A percentile compares a stretch with the other conserved stretches of the same genome.
Evolutionary conservation across 37 sponge, comb jelly and placozoan species (phyloP).

Genomic region (Spongia lamella): DNA sequence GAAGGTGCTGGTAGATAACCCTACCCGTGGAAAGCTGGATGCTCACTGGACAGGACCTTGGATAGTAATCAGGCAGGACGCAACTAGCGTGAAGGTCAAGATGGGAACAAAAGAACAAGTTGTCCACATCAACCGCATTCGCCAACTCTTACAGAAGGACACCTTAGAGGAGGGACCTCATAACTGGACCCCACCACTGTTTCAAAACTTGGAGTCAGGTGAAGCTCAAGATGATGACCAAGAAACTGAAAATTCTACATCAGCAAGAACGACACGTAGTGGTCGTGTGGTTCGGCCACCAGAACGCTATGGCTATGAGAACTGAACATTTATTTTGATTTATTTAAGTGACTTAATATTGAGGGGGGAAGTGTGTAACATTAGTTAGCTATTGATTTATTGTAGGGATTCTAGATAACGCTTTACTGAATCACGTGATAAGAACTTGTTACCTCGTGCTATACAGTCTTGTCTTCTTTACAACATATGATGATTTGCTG

Average conservation of each 20-base stretch:
- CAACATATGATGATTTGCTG: conserved; percentile 13
- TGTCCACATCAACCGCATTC: not conserved
- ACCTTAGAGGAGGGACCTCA: not conserved
- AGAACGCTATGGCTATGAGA: conserved; percentile 1
- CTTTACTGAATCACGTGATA: no score
- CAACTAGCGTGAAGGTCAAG: not conserved
- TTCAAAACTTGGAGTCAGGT: not conserved
- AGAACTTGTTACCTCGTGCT: no score
- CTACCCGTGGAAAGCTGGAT: not conserved
- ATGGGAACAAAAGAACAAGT: not conserved
- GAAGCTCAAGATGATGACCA: no score
- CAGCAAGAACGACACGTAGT: not conserved
- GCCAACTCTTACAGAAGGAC: not conserved
- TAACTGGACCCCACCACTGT: conserved; percentile 5
- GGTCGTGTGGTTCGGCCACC: conserved; percentile 2
- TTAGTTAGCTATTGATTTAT: no score
- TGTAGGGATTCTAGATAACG: no score
- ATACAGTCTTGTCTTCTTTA: no score
- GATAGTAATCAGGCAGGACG: not conserved
- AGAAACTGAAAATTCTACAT: no score
- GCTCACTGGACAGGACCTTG: no score
- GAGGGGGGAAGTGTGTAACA: no score
- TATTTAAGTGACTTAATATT: no score
- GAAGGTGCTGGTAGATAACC: not conserved
- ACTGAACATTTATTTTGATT: no score